Evolutionary conservation across 2,797 vertebrate species (phyloP).

Genomic region (Delichon dasypus): DNA sequence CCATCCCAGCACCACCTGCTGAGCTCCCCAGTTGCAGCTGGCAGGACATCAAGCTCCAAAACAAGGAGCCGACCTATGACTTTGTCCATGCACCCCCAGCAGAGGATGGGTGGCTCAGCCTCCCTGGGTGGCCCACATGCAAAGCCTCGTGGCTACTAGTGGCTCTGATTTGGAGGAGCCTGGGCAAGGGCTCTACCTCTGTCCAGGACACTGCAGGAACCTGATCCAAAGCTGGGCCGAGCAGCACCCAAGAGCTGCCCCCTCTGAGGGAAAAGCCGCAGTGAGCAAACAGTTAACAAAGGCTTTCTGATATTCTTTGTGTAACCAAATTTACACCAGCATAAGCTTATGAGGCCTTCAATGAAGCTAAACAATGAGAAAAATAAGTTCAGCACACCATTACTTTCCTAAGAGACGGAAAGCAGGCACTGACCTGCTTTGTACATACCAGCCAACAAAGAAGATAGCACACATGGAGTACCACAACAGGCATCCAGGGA

Average conservation of each 20-base stretch:
- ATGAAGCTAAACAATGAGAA: background rate
- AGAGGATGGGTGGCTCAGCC: background rate
- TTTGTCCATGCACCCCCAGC: background rate
- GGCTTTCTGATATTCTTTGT: background rate
- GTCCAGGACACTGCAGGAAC: background rate
- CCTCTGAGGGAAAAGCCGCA: background rate
- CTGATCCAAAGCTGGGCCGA: fast-evolving
- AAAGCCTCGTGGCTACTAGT: background rate
- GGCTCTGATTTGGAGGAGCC: background rate
- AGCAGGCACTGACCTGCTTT: background rate
- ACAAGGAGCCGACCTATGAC: background rate
- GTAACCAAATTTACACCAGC: background rate
- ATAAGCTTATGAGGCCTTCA: background rate
- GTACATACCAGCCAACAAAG: background rate
- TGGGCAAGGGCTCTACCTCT: background rate
- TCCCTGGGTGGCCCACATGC: background rate
- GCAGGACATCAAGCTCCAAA: slow-evolving; percentile 48
- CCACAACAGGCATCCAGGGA: background rate
- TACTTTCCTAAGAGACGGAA: background rate
- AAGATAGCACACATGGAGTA: background rate
- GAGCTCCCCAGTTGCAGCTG: background rate
- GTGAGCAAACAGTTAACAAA: background rate
- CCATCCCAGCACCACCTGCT: background rate
- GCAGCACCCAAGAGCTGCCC: background rate
- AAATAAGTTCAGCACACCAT: background rate